Percentiles rank a stretch among this genome's conserved stretches.
These are phyloP conservation scores for Calycopis cecrops DNA, from an alignment of 1,140 invertebrate species.

Conservation along the genomic window DNA sequence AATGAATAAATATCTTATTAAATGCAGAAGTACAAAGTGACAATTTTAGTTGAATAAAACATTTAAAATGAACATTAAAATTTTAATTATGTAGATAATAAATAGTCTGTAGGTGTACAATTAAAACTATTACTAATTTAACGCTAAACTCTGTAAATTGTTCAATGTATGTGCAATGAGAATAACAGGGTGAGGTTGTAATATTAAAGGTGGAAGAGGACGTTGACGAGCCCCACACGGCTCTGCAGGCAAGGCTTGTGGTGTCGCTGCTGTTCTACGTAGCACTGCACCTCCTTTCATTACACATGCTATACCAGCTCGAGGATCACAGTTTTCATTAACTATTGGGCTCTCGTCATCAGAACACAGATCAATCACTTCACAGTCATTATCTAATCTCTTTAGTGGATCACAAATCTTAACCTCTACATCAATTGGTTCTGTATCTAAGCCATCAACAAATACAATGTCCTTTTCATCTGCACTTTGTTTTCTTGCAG, in stretches of 20 bases:
- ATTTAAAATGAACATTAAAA: constrained; percentile 34
- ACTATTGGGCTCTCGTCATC: constrained; percentile 62
- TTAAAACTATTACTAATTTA: constrained; percentile 58
- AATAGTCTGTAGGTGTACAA: constrained; percentile 47
- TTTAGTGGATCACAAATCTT: constrained; percentile 49
- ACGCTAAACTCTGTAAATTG: constrained; percentile 65
- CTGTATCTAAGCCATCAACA: constrained; percentile 52
- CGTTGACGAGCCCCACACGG: constrained; percentile 59
- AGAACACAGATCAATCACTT: constrained; percentile 73
- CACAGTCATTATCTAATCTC: constrained; percentile 51
- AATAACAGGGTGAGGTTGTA: constrained; percentile 62
- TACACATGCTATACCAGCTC: constrained; percentile 59
- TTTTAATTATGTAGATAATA: constrained; percentile 50
- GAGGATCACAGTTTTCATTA: constrained; percentile 66
- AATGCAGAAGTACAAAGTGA: no score
- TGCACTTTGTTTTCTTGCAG: constrained; percentile 30
- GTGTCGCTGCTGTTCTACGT: constrained; percentile 56
- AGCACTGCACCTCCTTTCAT: constrained; percentile 62
- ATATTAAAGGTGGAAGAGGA: constrained; percentile 48
- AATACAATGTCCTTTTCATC: constrained; percentile 61
- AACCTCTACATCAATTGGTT: constrained; percentile 37
- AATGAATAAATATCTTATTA: no score
- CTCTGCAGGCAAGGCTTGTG: constrained; percentile 53
- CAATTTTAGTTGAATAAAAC: constrained; percentile 3
- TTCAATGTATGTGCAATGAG: constrained; percentile 60